Conservation (phyloP, 2,113 vertebrate species). For the Dasyprocta punctata region DNA sequence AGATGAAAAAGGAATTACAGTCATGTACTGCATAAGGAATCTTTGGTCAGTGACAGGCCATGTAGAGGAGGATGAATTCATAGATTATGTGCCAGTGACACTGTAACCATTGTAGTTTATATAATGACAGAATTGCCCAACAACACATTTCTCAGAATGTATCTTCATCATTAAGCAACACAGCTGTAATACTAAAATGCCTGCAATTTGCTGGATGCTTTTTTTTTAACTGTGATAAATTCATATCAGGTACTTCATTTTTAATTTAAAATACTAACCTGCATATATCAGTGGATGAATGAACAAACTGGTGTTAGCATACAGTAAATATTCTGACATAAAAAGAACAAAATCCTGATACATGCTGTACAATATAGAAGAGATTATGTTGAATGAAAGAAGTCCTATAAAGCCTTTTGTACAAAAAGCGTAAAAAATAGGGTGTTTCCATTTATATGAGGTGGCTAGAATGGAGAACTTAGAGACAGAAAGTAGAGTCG, state of each 20-base stretch:
- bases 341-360: neutral
- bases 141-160: neutral
- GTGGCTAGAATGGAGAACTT: neutral
- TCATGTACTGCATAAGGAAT: neutral
- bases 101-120: neutral
- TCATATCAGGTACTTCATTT: slow-evolving; percentile 29
- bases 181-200: neutral
- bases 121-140: neutral
- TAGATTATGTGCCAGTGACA: neutral
- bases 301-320: neutral
- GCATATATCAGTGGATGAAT: neutral
- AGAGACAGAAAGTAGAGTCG: neutral
- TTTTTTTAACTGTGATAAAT: slow-evolving; percentile 17
- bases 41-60: neutral
- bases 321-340: neutral
- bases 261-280: slow-evolving; percentile 31
- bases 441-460: neutral
- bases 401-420: neutral
- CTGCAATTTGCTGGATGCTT: slow-evolving; percentile 15
- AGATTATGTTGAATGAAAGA: neutral
- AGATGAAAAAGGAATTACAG: neutral
- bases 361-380: neutral
- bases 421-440: neutral
- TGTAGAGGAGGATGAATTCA: neutral
- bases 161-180: neutral